Evolutionary conservation across 2,888 invertebrate genomes (phyloP).

Genomic region (Elmis aenea): DNA sequence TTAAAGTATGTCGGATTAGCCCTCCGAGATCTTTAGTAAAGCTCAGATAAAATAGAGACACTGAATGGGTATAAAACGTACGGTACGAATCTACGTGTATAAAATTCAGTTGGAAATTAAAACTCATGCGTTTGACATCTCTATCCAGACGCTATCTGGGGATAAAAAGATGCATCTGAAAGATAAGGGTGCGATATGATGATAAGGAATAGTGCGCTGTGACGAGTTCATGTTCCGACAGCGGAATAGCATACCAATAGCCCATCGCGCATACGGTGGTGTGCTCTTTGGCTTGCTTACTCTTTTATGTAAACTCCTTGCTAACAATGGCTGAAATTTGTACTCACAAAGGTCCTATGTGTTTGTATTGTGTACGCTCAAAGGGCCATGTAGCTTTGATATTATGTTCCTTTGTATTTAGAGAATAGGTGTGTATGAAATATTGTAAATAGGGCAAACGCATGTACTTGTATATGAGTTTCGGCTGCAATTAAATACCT

Average conservation of each 20-base stretch:
- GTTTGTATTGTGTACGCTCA: slow-evolving; percentile 27
- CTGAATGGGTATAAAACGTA: no score
- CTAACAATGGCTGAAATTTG: slow-evolving; percentile 35
- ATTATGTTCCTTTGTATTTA: slow-evolving; percentile 17
- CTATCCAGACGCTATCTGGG: slow-evolving; percentile 40
- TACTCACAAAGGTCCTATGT: slow-evolving; percentile 32
- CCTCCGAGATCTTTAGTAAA: no score
- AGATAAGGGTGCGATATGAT: slow-evolving; percentile 33
- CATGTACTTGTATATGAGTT: no score
- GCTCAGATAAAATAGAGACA: no score
- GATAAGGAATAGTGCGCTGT: slow-evolving; percentile 34
- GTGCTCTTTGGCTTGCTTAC: slow-evolving; percentile 22
- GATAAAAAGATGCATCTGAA: slow-evolving; percentile 45
- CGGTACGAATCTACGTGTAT: slow-evolving; percentile 14
- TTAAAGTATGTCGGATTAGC: no score
- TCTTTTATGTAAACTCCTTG: slow-evolving; percentile 34
- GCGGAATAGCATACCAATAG: no score
- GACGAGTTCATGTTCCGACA: slow-evolving; percentile 27
- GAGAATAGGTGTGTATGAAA: slow-evolving; percentile 13
- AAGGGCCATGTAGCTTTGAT: slow-evolving; percentile 28
- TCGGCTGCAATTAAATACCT: no score
- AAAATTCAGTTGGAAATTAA: slow-evolving; percentile 18
- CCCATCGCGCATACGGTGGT: slow-evolving; percentile 10
- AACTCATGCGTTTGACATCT: slow-evolving; percentile 45
- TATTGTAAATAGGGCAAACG: neutral